Evolutionary conservation across 30 jellyfish, hydroid and myxozoan species (phyloP), one percentile per base, ranked within the genome.

Genomic region (Chrysaora quinquecirrha): DNA sequence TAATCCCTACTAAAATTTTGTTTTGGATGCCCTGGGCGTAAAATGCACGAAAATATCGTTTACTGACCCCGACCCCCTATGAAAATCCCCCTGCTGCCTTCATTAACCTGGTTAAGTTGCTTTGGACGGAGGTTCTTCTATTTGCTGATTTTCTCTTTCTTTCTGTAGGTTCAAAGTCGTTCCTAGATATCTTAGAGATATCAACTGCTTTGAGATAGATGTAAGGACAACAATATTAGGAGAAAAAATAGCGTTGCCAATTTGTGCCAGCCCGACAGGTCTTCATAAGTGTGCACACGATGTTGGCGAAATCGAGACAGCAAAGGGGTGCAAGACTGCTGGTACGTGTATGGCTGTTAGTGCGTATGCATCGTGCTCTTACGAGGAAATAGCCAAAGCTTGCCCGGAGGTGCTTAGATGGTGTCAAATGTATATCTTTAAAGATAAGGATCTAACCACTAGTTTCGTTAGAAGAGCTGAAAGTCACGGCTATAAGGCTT

Each of bases 331-430:
- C 48, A 52, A 0, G 19, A 85, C 92, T 16, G 92, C 85, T 14
- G 48, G 71, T 1, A 94, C 99, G n/a, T 87, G 99, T 68, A 94
- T 94, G 99, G 90, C 88, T 28, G 93, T 94, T 6, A 94, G 99
- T 69, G 87, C 96, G 23, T 84, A 62, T 33, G 69, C 93, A 4
- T 73, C 97, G 12, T 81, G 61, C 32, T 66, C 91, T 6, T 78
- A 78, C 62, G 96, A 87, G 76, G 96, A 87, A 6, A 64, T 94
- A 1, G 90, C 95, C 9, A 67, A 78, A 22, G 95, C 89, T 1
- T 93, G 77, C 52, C 97, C 99, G 22, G 50, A 71, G 25, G 83
- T 75, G 7, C 81, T 78, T 18, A 35, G 74, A 30, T 80, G 92
- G 94, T 73, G 83, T 66, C 99, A 94, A 54, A 89, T 87, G 81